phyloP scores from a whole-genome alignment of 2,888 invertebrate species.

The Tenthredo scrophulariae region DNA sequence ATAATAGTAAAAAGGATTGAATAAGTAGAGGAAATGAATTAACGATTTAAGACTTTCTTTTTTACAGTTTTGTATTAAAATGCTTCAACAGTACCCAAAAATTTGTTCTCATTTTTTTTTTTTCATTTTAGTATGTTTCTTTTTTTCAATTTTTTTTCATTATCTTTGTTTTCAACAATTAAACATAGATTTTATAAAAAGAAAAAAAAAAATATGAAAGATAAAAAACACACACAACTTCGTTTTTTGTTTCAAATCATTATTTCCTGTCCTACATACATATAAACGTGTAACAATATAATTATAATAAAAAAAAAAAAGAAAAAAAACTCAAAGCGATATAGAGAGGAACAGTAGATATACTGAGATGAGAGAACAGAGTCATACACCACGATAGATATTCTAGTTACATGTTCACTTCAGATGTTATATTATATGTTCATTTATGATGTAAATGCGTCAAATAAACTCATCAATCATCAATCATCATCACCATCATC shows the following conservation, averaged over 20 bases:
- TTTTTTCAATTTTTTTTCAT: constrained; percentile 47
- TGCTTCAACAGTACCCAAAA: constrained; percentile 73
- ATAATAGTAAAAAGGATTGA: constrained; percentile 25
- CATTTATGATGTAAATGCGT: constrained; percentile 58
- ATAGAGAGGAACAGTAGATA: constrained; percentile 58
- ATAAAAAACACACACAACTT: background rate
- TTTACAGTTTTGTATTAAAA: constrained; percentile 73
- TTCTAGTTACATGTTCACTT: constrained; percentile 57
- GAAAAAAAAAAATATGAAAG: constrained; percentile 40
- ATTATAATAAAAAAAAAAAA: constrained; percentile 64
- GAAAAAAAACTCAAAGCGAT: constrained; percentile 66
- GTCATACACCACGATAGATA: constrained; percentile 49
- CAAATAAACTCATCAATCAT: constrained; percentile 60
- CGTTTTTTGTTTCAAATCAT: constrained; percentile 62
- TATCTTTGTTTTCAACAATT: constrained; percentile 43
- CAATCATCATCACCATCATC: constrained; percentile 60
- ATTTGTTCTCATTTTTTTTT: constrained; percentile 55
- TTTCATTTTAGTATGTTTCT: background rate
- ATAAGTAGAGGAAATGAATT: constrained; percentile 35
- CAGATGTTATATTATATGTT: constrained; percentile 56
- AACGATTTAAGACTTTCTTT: constrained; percentile 55
- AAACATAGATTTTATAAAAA: constrained; percentile 67
- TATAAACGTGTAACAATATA: constrained; percentile 73
- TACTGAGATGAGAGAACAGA: constrained; percentile 32
- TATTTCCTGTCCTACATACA: constrained; percentile 60